Evolutionary conservation across 2,797 vertebrate species (phyloP), one percentile per base, ranked within the genome.

Genomic region (Danionella dracula): DNA sequence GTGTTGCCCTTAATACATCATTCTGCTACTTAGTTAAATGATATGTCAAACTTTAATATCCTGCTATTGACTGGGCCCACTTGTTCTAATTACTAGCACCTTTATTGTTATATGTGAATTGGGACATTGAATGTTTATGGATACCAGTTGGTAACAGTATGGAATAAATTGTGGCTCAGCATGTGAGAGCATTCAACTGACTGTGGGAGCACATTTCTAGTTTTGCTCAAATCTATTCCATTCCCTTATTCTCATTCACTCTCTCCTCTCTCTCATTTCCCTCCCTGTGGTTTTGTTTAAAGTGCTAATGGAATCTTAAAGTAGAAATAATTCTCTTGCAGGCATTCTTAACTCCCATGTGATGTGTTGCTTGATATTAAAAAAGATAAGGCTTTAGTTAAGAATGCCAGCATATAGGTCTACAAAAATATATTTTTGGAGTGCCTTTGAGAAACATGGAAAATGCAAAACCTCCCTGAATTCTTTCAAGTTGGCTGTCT

Each of bases 231-330:
- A 34, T 70, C 32, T 41, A 48, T 34, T 63, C 23, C 19, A 5
- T 21, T 45, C 20, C 44, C 19, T 56, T 16, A 3, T 23, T 67
- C 11, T 27, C 27, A 44, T 15, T 44, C 46, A 41, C 16, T 61
- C 19, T 27, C 15, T 45, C 50, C 48, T 48, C 49, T 57, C n/a
- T 19, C n/a, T 46, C 16, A 53, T 60, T 35, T 7, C 11, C 53
- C 38, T 48, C 16, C 8, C 51, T 38, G 12, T 50, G 42, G 53
- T 50, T 67, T 9, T 20, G 17, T 63, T 62, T 40, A 46, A 48
- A 34, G 41, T 71, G 42, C 13, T 48, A 58, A 58, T 44, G 16
- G 42, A 19, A 8, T 4, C 57, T 62, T 49, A 59, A 49, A n/a
- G 11, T 21, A 41, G 41, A 66, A 34, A 34, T 53, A 27, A 34